phyloP scores from a whole-genome alignment of 2,113 vertebrate genomes.

The Geococcyx californianus region DNA sequence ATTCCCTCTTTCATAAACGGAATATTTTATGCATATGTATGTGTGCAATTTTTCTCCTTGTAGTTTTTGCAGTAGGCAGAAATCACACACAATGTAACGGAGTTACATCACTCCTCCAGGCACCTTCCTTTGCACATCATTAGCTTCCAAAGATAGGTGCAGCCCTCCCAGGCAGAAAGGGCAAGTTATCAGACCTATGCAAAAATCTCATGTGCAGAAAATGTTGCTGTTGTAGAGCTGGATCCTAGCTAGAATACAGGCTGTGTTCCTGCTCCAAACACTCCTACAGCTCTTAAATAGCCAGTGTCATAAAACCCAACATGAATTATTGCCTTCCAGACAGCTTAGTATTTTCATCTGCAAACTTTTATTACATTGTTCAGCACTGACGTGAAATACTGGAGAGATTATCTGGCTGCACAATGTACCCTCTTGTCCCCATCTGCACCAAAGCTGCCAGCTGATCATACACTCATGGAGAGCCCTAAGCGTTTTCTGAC shows the following conservation, averaged over 20 bases:
- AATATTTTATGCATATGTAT: neutral
- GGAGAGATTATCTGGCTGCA: constrained; percentile 11
- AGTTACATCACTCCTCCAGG: neutral
- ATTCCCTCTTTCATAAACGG: constrained; percentile 24
- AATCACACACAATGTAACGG: neutral
- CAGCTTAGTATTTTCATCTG: constrained; percentile 68
- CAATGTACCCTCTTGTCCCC: constrained; percentile 23
- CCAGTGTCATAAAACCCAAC: constrained; percentile 56
- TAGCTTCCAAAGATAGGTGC: neutral
- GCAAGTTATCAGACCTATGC: neutral
- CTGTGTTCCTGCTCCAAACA: constrained; percentile 22
- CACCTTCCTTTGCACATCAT: constrained; percentile 26
- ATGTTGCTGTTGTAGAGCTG: neutral
- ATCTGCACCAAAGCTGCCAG: constrained; percentile 10
- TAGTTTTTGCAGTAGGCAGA: constrained; percentile 22
- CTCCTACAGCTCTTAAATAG: constrained; percentile 54
- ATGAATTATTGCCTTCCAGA: constrained; percentile 63
- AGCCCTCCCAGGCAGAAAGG: neutral
- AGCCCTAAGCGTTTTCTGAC: neutral
- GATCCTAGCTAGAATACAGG: neutral
- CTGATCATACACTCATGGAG: neutral
- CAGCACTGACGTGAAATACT: constrained; percentile 48
- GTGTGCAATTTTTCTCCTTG: neutral
- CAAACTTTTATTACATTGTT: constrained; percentile 71
- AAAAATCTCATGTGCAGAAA: neutral